Evolutionary conservation across 2,888 invertebrate species (phyloP), one percentile per base, ranked within the genome.

Genomic region (Leucozona laternaria): DNA sequence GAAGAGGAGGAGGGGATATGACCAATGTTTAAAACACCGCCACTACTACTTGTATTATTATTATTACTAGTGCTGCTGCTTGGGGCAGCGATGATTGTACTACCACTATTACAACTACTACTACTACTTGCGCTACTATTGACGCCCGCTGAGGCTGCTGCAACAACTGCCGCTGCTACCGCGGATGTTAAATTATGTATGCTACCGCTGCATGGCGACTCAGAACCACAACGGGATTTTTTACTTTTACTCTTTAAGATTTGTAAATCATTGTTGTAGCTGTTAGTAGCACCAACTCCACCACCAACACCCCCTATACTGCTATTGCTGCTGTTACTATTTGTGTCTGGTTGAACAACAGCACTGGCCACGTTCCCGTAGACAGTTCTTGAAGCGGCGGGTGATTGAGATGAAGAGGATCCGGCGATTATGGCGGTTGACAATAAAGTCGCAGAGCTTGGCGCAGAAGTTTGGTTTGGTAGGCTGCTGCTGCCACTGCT

Each of bases 151-250:
- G 82, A 89, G 89, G 84, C 90, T 90, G 79, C 90, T 90, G 62
- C 90, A 57, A 71, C 57, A 40, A 72, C 75, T 43, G 73, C 68
- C 64, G 88, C 58, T 53, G 77, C 81, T 70, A 80, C 84, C 66
- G 88, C 83, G 40, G 88, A 84, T 80, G 89, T 70, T 79, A 83
- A 78, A 82, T 75, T 81, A 77, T 75, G 85, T 76, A 88, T 89
- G 72, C 88, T 88, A 88, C 89, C 89, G 79, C 92, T 92, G 82
- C 93, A 93, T 75, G 94, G 94, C 89, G 94, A 94, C 88, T 94
- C 91, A 40, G 93, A 93, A 88, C 94, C 94, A 88, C 93, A 93
- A 88, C 93, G 91, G 85, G 93, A 93, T 91, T 93, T 93, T 88
- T 90, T 90, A 83, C 91, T 90, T 88, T 92, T 93, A 79, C 92